These are phyloP conservation scores for Drosophila falleni DNA, from an alignment of 2,888 invertebrate genomes.

Conservation along the genomic window DNA sequence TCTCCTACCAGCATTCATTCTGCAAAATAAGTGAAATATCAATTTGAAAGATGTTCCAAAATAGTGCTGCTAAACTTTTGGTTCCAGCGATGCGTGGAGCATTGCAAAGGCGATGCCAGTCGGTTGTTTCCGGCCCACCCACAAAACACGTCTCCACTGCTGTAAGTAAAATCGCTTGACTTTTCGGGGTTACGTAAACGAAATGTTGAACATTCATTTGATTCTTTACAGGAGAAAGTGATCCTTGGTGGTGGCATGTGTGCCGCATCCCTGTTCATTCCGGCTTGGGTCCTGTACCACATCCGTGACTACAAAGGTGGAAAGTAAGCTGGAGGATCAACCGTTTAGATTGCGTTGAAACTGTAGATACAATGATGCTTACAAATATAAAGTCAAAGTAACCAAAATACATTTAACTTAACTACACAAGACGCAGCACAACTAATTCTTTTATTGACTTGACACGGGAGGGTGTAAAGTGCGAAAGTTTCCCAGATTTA, in stretches of 20 bases:
- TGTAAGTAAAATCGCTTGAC: slow-evolving; percentile 75
- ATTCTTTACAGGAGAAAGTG: slow-evolving; percentile 79
- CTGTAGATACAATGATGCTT: slow-evolving; percentile 41
- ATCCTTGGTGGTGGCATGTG: slow-evolving; percentile 83
- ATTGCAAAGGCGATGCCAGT: slow-evolving; percentile 82
- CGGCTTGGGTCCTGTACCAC: slow-evolving; percentile 83
- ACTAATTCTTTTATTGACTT: slow-evolving; percentile 3
- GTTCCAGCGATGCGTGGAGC: slow-evolving; percentile 82
- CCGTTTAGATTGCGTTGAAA: slow-evolving; percentile 25
- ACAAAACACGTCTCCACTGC: slow-evolving; percentile 80
- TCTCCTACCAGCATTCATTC: slow-evolving; percentile 37
- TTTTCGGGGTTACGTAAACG: slow-evolving; percentile 78
- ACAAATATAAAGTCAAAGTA: slow-evolving; percentile 53
- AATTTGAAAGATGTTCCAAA: slow-evolving; percentile 78
- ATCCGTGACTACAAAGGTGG: slow-evolving; percentile 82
- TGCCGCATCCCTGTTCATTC: slow-evolving; percentile 74
- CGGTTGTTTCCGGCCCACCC: slow-evolving; percentile 84
- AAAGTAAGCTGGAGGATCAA: slow-evolving; percentile 61
- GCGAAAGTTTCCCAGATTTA: neutral
- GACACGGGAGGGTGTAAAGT: neutral
- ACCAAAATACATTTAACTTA: slow-evolving; percentile 48
- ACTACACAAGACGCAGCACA: slow-evolving; percentile 30
- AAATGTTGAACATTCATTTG: slow-evolving; percentile 1
- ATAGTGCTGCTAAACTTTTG: slow-evolving; percentile 81
- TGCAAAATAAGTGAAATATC: slow-evolving; percentile 18